A percentile compares a stretch with the other conserved stretches of the same genome.
These are phyloP conservation scores for Zootermopsis nevadensis DNA, from an alignment of 2,888 invertebrate species.

Conservation along the genomic window DNA sequence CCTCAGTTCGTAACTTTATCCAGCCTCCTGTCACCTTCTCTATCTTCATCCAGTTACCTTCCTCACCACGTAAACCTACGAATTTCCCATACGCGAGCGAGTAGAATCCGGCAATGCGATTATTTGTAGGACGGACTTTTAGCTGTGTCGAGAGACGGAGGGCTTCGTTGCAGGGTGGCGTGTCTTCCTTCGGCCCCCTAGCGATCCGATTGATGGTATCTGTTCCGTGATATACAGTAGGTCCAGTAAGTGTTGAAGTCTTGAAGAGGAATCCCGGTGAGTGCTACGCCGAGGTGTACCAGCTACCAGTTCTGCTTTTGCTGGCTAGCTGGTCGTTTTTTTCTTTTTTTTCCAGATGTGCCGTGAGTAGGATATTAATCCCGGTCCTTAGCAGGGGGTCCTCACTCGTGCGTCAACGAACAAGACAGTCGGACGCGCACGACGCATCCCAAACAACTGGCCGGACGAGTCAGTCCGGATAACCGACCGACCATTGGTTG, in stretches of 20 bases:
- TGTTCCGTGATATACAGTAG: not conserved
- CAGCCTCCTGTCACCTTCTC: no score
- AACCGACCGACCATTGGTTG: not conserved
- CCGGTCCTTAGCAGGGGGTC: conserved; percentile 43
- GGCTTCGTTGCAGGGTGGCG: not conserved
- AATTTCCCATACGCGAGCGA: no score
- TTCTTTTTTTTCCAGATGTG: not conserved
- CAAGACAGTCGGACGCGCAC: conserved; percentile 41
- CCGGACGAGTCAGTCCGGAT: not conserved
- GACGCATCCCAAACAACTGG: conserved; percentile 43
- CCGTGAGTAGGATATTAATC: conserved; percentile 45
- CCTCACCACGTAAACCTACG: no score
- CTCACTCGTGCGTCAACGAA: conserved; percentile 44
- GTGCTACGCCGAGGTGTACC: conserved; percentile 7
- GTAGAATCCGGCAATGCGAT: no score
- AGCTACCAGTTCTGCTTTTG: not conserved
- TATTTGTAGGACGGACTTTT: no score
- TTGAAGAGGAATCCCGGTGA: not conserved
- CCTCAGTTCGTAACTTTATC: no score
- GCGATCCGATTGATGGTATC: not conserved
- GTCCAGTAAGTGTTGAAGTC: not conserved
- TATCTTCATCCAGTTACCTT: no score
- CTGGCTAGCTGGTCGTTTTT: not conserved
- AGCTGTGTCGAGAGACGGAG: not conserved
- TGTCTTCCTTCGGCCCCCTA: not conserved